Evolutionary conservation across 2,113 vertebrate genomes (phyloP).

Genomic region (Microcebus griseorufus): DNA sequence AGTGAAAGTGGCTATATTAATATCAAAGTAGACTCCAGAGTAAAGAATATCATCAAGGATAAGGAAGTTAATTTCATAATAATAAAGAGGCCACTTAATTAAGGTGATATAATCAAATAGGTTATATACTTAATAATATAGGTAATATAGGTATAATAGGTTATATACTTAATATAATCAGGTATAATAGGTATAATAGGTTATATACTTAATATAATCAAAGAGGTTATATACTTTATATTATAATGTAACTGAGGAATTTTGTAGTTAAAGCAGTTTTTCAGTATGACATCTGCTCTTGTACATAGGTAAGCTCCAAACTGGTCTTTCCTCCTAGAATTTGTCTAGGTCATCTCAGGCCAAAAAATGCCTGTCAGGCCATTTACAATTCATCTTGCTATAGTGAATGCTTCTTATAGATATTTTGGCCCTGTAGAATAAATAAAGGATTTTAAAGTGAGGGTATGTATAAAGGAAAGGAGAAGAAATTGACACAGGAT

Average conservation of each 20-base stretch:
- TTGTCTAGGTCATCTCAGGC: background rate
- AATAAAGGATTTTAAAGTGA: background rate
- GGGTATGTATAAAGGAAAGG: background rate
- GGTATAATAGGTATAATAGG: no score
- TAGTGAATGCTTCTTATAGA: background rate
- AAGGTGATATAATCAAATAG: background rate
- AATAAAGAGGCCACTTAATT: background rate
- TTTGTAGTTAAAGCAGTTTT: background rate
- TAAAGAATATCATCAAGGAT: background rate
- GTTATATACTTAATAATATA: background rate
- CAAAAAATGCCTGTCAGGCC: background rate
- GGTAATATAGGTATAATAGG: no score
- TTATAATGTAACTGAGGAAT: background rate
- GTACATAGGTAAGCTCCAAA: background rate
- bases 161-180: background rate
- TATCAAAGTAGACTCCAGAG: background rate
- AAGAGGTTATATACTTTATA: no score
- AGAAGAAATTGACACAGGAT: background rate
- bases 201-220: background rate
- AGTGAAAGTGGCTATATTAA: background rate
- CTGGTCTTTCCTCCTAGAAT: background rate
- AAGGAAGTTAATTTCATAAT: background rate
- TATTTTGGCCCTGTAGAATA: background rate
- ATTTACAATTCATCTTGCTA: background rate
- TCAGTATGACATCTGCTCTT: background rate